These are phyloP conservation scores for Hydrophis major DNA, from an alignment of 2,797 vertebrate species.

Conservation along the genomic window DNA sequence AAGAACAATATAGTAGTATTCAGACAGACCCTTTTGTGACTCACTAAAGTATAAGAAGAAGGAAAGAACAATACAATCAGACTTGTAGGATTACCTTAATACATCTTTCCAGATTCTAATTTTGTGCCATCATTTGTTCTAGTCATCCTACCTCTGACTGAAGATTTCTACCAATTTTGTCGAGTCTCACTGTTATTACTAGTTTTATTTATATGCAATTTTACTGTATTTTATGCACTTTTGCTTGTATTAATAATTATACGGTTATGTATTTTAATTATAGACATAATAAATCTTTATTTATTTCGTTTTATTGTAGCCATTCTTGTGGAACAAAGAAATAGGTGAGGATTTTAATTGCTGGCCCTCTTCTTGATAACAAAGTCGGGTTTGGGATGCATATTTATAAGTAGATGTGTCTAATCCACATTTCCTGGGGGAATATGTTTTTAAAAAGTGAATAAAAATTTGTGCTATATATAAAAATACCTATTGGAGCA, in stretches of 20 bases:
- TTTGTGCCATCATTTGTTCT: background rate
- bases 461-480: background rate
- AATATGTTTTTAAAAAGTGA: background rate
- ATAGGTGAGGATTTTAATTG: background rate
- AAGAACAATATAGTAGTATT: background rate
- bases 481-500: background rate
- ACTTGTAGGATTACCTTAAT: background rate
- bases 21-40: background rate
- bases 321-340: background rate
- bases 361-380: background rate
- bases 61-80: background rate
- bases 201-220: background rate
- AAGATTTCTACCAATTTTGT: background rate
- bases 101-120: background rate
- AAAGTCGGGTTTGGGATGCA: background rate
- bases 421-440: background rate
- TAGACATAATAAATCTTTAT: background rate
- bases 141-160: background rate
- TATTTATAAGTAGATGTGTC: background rate
- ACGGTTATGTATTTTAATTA: background rate
- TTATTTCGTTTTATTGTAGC: background rate
- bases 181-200: background rate
- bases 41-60: background rate
- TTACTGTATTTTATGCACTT: background rate
- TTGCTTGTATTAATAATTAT: background rate